Evolutionary conservation across 2,113 vertebrate species (phyloP).

Genomic region (Mesoclemmys tuberculata): DNA sequence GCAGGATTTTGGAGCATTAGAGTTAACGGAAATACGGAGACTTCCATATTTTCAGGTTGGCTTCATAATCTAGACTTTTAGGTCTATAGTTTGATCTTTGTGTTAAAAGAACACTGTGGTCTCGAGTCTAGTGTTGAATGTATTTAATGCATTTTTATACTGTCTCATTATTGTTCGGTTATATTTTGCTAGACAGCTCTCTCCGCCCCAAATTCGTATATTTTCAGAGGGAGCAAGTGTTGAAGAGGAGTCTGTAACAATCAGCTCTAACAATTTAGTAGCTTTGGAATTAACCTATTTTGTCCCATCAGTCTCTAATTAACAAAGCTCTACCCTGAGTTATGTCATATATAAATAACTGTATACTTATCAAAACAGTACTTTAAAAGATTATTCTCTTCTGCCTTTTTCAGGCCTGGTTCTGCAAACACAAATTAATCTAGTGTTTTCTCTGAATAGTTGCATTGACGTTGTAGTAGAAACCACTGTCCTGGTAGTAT

Average conservation of each 20-base stretch:
- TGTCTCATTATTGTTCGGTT: background rate
- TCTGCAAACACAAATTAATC: background rate
- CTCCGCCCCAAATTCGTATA: too few species aligned
- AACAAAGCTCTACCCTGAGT: background rate
- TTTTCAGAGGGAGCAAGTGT: background rate
- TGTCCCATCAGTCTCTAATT: background rate
- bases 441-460: background rate
- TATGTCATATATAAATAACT: background rate
- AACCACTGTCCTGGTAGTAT: background rate
- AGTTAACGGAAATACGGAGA: background rate
- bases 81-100: background rate
- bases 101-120: background rate
- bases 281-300: background rate
- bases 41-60: background rate
- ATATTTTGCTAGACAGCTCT: background rate
- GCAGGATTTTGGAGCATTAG: background rate
- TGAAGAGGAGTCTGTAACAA: background rate
- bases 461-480: background rate
- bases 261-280: background rate
- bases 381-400: background rate
- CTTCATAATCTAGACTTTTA: background rate
- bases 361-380: background rate
- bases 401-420: background rate
- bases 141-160: background rate
- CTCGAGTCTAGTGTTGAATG: background rate